These are phyloP conservation scores for Archegozetes longisetosus DNA, from an alignment of 1,140 invertebrate genomes.

Conservation along the genomic window DNA sequence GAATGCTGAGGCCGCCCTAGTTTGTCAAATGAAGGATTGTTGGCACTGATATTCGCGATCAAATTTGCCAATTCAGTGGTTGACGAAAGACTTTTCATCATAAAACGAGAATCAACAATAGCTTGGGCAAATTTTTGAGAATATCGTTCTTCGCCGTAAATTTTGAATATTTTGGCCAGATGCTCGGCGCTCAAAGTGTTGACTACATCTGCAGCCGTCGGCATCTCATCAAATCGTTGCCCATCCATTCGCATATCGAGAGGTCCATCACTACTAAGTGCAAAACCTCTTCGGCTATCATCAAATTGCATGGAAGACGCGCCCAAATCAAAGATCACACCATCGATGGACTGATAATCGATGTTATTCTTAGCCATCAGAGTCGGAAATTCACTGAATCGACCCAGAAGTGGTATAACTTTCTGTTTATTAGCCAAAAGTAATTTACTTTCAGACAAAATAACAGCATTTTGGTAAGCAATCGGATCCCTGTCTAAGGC, in stretches of 20 bases:
- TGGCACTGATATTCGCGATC: constrained; percentile 35
- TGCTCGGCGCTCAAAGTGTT: constrained; percentile 56
- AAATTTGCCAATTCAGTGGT: constrained; percentile 67
- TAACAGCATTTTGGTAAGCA: constrained; percentile 46
- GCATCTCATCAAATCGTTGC: constrained; percentile 38
- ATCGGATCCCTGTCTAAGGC: constrained; percentile 76
- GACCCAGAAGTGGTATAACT: constrained; percentile 58
- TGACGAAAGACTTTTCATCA: constrained; percentile 57
- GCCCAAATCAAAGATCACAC: constrained; percentile 82
- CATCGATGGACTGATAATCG: constrained; percentile 51
- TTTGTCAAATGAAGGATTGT: constrained; percentile 46
- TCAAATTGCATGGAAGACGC: constrained; percentile 92
- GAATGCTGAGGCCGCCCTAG: constrained; percentile 48
- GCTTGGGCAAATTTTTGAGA: constrained; percentile 70
- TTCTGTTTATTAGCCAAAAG: constrained; percentile 18
- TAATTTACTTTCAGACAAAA: constrained; percentile 20
- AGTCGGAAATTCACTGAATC: constrained; percentile 64
- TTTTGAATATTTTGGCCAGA: constrained; percentile 61
- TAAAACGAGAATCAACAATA: constrained; percentile 68
- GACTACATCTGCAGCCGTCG: constrained; percentile 71
- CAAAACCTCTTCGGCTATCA: constrained; percentile 60
- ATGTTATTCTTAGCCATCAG: constrained; percentile 44
- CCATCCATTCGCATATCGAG: constrained; percentile 94
- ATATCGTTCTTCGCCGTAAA: constrained; percentile 77
- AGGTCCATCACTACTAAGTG: constrained; percentile 59